Conservation (phyloP, 2,113 vertebrate genomes). For the Thunnus maccoyii region DNA sequence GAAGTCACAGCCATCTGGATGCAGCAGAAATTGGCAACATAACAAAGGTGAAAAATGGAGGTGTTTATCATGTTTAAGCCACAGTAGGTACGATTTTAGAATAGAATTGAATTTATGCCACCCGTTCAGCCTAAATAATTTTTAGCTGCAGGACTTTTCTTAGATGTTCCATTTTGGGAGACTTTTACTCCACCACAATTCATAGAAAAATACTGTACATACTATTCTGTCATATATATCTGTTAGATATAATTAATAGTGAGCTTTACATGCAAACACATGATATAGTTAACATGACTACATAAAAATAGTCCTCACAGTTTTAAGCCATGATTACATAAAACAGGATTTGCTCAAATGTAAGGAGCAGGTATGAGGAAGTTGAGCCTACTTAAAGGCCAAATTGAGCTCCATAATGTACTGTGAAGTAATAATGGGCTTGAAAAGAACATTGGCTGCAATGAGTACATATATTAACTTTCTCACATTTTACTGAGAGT, state of each 20-base stretch:
- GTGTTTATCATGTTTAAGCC: conserved; percentile 21
- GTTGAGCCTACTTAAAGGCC: too few species aligned
- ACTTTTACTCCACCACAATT: background rate
- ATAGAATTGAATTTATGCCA: background rate
- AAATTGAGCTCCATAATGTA: background rate
- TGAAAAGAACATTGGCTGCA: conserved; percentile 11
- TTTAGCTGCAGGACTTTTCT: background rate
- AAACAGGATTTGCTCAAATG: background rate
- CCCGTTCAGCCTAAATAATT: background rate
- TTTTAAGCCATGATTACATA: background rate
- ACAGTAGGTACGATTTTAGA: background rate
- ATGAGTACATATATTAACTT: conserved; percentile 12
- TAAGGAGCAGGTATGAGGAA: background rate
- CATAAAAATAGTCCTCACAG: background rate
- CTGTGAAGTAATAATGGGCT: background rate
- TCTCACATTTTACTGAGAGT: background rate
- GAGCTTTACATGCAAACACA: background rate
- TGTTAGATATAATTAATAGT: background rate
- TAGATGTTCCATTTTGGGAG: background rate
- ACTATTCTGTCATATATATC: background rate
- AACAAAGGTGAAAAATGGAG: conserved; percentile 22
- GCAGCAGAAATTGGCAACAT: conserved; percentile 29
- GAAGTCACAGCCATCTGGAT: conserved; percentile 31
- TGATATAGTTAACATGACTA: background rate
- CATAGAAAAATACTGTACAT: background rate